Evolutionary conservation across 2,113 vertebrate species (phyloP).

Genomic region (Mormoops blainvillei): DNA sequence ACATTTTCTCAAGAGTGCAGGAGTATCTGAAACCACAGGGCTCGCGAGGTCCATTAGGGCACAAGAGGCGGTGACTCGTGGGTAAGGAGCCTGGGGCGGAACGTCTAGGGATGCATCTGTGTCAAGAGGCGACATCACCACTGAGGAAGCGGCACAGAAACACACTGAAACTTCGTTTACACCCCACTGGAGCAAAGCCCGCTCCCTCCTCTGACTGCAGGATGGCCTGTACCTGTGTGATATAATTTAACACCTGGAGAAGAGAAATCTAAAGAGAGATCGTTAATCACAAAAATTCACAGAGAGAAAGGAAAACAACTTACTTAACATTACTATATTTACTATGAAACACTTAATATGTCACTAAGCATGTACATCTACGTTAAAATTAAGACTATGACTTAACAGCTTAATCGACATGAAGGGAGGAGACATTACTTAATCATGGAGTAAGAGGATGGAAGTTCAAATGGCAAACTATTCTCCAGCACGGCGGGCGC

Average conservation of each 20-base stretch:
- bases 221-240: constrained; percentile 99
- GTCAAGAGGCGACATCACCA: constrained; percentile 65
- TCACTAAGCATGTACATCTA: constrained; percentile 86
- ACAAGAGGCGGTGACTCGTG: constrained; percentile 60
- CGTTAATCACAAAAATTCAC: constrained; percentile 99
- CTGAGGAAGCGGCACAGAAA: constrained; percentile 73
- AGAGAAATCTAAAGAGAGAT: constrained; percentile 98
- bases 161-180: constrained; percentile 89
- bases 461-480: constrained; percentile 98
- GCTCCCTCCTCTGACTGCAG: constrained; percentile 82
- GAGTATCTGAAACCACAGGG: constrained; percentile 46
- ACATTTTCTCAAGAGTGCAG: constrained; percentile 60
- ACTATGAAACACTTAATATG: constrained; percentile 91
- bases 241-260: constrained; percentile 97
- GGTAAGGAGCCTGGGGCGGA: constrained; percentile 51
- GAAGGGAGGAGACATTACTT: constrained; percentile 81
- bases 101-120: constrained; percentile 60
- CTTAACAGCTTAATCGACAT: constrained; percentile 89
- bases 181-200: constrained; percentile 85
- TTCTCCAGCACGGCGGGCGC: constrained; percentile 84
- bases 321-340: constrained; percentile 96
- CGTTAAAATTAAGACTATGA: constrained; percentile 86
- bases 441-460: constrained; percentile 76
- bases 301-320: constrained; percentile 89
- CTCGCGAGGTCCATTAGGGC: constrained; percentile 63